A percentile compares a stretch with the other conserved stretches of the same genome.
These are phyloP conservation scores for Drosophila burlai DNA, from an alignment of 1,140 invertebrate genomes.

Conservation along the genomic window DNA sequence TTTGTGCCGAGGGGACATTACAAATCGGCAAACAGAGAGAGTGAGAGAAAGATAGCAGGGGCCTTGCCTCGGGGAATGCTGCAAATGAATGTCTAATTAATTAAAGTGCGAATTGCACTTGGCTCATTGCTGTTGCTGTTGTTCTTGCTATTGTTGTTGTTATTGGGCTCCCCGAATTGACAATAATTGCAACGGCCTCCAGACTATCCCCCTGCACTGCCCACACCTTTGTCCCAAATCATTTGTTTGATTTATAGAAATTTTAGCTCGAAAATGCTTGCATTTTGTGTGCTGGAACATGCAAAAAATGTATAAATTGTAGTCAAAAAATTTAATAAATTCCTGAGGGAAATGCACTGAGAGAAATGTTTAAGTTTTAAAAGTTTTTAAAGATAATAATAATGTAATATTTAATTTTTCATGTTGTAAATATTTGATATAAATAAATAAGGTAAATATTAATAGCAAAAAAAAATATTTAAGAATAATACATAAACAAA, in stretches of 20 bases:
- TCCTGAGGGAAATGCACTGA: conserved; percentile 6
- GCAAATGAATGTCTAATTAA: conserved; percentile 82
- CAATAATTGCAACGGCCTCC: conserved; percentile 57
- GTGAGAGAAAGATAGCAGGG: neutral
- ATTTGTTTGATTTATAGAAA: conserved; percentile 66
- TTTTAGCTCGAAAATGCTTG: conserved; percentile 9
- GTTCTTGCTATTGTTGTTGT: neutral
- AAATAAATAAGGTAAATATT: too few species aligned
- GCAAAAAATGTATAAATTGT: conserved; percentile 48
- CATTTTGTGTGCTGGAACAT: conserved; percentile 47
- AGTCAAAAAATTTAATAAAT: conserved; percentile 45
- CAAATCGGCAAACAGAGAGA: conserved; percentile 31
- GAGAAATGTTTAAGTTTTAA: neutral
- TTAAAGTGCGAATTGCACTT: conserved; percentile 76
- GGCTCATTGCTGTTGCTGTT: conserved; percentile 10
- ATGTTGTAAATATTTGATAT: too few species aligned
- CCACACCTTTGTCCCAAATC: conserved; percentile 1
- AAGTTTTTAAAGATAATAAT: too few species aligned
- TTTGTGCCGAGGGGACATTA: conserved; percentile 30
- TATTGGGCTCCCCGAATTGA: conserved; percentile 51
- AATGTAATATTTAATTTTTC: too few species aligned
- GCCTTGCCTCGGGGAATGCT: conserved; percentile 44
- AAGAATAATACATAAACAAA: too few species aligned
- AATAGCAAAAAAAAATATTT: too few species aligned
- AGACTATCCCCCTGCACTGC: neutral